Conservation (phyloP, 1,140 invertebrate species). For the Anoplolepis gracilipes region DNA sequence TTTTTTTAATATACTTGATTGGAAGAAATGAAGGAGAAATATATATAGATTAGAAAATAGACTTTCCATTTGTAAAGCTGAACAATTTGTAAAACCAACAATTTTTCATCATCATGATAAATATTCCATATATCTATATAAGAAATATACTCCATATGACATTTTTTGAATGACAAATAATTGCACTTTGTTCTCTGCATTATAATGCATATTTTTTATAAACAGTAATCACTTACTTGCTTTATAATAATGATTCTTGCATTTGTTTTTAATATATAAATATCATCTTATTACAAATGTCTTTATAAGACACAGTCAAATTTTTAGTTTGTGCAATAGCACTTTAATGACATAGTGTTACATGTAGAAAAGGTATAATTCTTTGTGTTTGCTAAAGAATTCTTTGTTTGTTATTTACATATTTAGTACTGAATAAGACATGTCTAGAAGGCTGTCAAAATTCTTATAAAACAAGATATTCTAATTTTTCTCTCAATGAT, state of each 20-base stretch:
- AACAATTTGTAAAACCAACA: background rate
- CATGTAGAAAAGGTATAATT: slow-evolving; percentile 43
- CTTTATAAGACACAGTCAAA: background rate
- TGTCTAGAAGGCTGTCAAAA: background rate
- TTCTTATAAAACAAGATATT: slow-evolving; percentile 28
- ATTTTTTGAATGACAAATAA: slow-evolving; percentile 26
- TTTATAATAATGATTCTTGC: slow-evolving; percentile 18
- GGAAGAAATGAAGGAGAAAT: slow-evolving; percentile 13
- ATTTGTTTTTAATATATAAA: slow-evolving; percentile 30
- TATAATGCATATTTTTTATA: background rate
- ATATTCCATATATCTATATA: background rate
- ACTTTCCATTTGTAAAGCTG: background rate
- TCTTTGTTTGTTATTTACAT: slow-evolving; percentile 29
- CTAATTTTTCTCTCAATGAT: slow-evolving; percentile 18
- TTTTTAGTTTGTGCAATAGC: slow-evolving; percentile 27
- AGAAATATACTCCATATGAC: background rate
- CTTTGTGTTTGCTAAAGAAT: too few relatives aligned
- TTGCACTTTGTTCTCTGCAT: slow-evolving; percentile 25
- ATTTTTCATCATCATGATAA: background rate
- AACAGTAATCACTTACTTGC: background rate
- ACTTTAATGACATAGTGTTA: slow-evolving; percentile 15
- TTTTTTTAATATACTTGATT: background rate
- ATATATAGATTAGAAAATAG: slow-evolving; percentile 39
- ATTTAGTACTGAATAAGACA: slow-evolving; percentile 9
- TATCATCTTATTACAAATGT: background rate